Percentiles rank a stretch among this genome's conserved stretches.
Conservation (phyloP, 2,888 invertebrate species). For the Brassicogethes aeneus region DNA sequence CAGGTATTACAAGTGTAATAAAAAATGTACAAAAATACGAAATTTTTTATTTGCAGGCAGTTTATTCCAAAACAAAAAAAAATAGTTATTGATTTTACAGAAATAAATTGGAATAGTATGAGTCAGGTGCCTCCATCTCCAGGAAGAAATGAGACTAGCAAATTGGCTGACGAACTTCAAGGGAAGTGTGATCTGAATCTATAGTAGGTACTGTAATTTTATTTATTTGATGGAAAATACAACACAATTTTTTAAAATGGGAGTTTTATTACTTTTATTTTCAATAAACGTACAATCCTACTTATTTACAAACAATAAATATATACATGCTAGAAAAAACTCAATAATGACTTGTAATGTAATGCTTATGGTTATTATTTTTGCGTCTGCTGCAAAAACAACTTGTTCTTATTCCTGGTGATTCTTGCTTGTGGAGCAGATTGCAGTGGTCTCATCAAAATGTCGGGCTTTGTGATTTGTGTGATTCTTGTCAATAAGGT, state of each 20-base stretch:
- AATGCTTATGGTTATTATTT: slow-evolving; percentile 9
- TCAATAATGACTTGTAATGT: not conserved
- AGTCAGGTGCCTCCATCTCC: slow-evolving; percentile 42
- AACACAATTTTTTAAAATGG: no score
- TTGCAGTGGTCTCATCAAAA: slow-evolving; percentile 53
- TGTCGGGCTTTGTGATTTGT: slow-evolving; percentile 36
- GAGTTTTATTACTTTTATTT: no score
- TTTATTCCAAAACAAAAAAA: slow-evolving; percentile 51
- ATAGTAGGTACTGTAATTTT: no score
- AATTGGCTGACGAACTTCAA: no score
- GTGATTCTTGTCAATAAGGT: slow-evolving; percentile 47
- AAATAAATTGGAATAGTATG: slow-evolving; percentile 50
- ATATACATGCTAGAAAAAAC: not conserved
- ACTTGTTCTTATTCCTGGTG: slow-evolving; percentile 73
- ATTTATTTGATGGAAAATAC: no score
- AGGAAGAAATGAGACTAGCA: not conserved
- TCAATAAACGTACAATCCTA: no score
- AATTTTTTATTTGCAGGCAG: slow-evolving; percentile 44
- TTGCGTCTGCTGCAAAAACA: slow-evolving; percentile 66
- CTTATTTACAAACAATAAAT: not conserved
- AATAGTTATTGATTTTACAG: slow-evolving; percentile 61
- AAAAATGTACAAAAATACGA: slow-evolving; percentile 1
- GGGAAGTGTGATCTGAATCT: no score
- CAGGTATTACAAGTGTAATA: slow-evolving; percentile 39
- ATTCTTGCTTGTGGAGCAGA: slow-evolving; percentile 65